Evolutionary conservation across 2,888 invertebrate genomes (phyloP), one percentile per base, ranked within the genome.

Genomic region (Caenorhabditis panamensis): DNA sequence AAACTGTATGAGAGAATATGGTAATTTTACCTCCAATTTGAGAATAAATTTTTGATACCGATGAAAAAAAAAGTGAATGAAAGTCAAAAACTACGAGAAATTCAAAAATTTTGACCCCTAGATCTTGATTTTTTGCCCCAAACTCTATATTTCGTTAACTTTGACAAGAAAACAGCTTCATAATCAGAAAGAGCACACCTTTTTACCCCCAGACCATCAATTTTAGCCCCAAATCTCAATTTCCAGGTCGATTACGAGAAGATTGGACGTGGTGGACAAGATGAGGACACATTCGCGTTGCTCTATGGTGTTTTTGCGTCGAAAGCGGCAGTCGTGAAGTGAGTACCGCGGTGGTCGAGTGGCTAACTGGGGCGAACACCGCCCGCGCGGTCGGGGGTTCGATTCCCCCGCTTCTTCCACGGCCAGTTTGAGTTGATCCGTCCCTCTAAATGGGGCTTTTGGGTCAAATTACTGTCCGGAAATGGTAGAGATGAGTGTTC

Each of bases 241-340:
- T 66, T 73, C n/a, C 47, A 83, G 83, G 80, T 82, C 6, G 85
- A 85, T 31, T 85, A 85, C 53, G 83, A 75, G 13, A 85, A 85
- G 64, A 71, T 83, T 9, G 83, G 85, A 1, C 82, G 82, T n/a
- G 54, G 69, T 6, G 82, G 86, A 9, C 82, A 84, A 5, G 89
- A 90, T 31, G 90, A 90, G 56, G 90, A 90, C 68, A 88, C 89
- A 18, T 87, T 88, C 64, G 86, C 89, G 9, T 72, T 90, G 1
- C 83, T 90, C 20, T 90, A 90, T 66, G 90, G 90, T 51, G 88
- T 90, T 20, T 90, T 90, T 56, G 90, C 89, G n/a, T 85, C 87
- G 37, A 86, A 87, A 64, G 89, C 90, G 22, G 81, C 84, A 20
- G 79, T 84, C 13, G 86, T 90, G 26, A 88, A 87, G 89, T 89